Conservation (phyloP, 2,113 vertebrate genomes). For the Benitochromis conjunctus region DNA sequence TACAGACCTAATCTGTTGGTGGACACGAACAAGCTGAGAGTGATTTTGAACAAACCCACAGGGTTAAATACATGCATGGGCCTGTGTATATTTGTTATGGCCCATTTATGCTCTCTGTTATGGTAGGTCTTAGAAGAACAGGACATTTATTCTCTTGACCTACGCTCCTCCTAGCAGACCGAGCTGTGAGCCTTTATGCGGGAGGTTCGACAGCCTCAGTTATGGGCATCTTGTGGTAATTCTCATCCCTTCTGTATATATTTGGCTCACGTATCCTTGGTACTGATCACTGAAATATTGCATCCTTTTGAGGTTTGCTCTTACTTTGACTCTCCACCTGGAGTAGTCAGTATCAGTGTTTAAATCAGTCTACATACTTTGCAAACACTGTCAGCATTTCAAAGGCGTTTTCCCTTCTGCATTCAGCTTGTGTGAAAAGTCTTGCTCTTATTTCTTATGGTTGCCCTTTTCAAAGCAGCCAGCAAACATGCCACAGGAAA, state of each 20-base stretch:
- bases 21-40: too few relatives aligned
- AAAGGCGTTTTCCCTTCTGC: background rate
- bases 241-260: background rate
- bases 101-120: background rate
- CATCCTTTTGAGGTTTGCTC: background rate
- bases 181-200: background rate
- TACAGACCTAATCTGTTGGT: too few relatives aligned
- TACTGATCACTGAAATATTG: background rate
- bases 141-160: background rate
- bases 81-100: background rate
- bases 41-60: too few relatives aligned
- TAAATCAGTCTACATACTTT: background rate
- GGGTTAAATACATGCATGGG: background rate
- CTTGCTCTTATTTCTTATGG: slow-evolving; percentile 19
- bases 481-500: slow-evolving; percentile 47
- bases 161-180: background rate
- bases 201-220: background rate
- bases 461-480: slow-evolving; percentile 64
- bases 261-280: background rate
- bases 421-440: background rate
- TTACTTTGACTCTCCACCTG: background rate
- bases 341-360: background rate
- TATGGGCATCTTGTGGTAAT: background rate
- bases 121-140: background rate
- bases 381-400: background rate